Base-by-base conservation (phyloP, 2,797 vertebrate species). In the Gymnopithys bicolor region DNA sequence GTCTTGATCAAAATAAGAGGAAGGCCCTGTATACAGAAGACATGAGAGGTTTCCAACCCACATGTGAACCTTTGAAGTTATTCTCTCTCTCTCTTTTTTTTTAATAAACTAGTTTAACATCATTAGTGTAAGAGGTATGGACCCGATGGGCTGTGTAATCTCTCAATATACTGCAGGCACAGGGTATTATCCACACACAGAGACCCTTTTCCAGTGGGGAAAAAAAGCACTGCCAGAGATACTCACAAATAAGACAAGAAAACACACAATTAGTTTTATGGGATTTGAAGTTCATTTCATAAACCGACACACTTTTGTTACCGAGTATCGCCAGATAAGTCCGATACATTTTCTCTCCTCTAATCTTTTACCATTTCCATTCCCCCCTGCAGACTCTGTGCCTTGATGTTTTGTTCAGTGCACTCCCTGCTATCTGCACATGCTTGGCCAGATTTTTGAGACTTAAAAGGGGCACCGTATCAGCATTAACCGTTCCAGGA, bases 1-100 rank as follows among this genome's bases (percentile, higher is more conserved):
- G 96, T 78, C 95, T 91, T 95, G 96, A 97, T 96, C 96, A 96
- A 96, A 97, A 97, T 93, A 94, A 95, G 97, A 96, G 94, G 95
- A 97, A 97, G 90, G 93, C 87, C 93, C 92, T 96, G 95, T 96
- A 89, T 96, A 95, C 91, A 95, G 96, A 91, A 93, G 95, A 95
- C 93, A 89, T 77, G 92, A 96, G 97, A 97, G 93, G 90, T 92
- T 97, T 96, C 93, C 93, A 96, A 78, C 95, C 87, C 95, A 94
- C 95, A 92, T 89, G 95, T 52, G 94, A 93, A 95, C 92, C 96
- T 97, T 97, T 97, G 96, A 97, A 96, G 94, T 94, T 81, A n/a
- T 85, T 93, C 78, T 78, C 70, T 5, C n/a, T 18, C 16, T 16
- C 19, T 16, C 45, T 43, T 23, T 71, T 19, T 23, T 87, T n/a